Evolutionary conservation across 2,888 invertebrate species (phyloP).

Genomic region (Leptopterna dolabrata): DNA sequence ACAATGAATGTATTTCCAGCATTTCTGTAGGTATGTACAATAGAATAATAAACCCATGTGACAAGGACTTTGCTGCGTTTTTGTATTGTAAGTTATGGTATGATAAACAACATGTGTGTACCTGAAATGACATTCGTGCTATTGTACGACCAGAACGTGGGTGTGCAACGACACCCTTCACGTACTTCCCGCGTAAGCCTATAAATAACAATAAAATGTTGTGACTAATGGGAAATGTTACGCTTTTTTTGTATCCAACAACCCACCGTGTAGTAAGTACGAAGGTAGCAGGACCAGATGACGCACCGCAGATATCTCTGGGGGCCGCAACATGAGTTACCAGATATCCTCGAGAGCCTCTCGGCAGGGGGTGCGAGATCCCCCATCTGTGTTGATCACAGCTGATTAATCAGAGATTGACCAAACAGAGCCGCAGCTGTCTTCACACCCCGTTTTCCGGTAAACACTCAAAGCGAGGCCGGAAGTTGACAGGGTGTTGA

Average conservation of each 20-base stretch:
- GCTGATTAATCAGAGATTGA: conserved; percentile 46
- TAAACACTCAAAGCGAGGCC: neutral
- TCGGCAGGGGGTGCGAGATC: neutral
- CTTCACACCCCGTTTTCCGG: conserved; percentile 32
- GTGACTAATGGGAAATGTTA: neutral
- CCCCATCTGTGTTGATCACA: conserved; percentile 36
- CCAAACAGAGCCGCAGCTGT: conserved; percentile 43
- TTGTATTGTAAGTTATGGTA: no score
- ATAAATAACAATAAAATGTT: neutral
- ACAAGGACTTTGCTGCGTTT: no score
- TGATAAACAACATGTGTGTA: no score
- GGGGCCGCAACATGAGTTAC: neutral
- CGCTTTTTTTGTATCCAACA: neutral
- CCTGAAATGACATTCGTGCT: no score
- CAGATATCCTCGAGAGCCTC: neutral
- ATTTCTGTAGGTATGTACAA: no score
- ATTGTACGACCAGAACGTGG: no score
- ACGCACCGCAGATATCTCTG: neutral
- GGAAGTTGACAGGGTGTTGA: conserved; percentile 26
- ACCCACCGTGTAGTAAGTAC: neutral
- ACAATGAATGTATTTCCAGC: no score
- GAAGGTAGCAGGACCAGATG: neutral
- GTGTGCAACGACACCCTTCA: neutral
- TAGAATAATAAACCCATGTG: no score
- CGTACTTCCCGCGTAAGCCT: neutral